A percentile compares a stretch with the other conserved stretches of the same genome.
Conservation (phyloP, 2,797 vertebrate genomes). For the Sylvilagus floridanus region DNA sequence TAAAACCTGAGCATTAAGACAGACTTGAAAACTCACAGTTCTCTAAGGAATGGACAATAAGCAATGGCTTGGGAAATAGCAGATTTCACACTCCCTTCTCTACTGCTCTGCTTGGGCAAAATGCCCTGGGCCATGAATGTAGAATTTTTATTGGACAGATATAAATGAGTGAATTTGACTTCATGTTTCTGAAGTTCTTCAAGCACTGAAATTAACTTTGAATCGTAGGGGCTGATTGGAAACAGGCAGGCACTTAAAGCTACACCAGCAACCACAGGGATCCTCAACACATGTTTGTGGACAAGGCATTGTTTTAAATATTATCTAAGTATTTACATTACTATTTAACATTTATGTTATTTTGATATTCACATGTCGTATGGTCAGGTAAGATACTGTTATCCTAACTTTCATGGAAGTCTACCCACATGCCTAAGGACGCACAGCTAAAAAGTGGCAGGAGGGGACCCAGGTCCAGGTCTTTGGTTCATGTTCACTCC, state of each 20-base stretch:
- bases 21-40: conserved; percentile 26
- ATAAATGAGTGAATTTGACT: not conserved
- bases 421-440: not conserved
- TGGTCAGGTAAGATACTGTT: not conserved
- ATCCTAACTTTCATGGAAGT: not conserved
- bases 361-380: not conserved
- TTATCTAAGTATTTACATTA: not conserved
- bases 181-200: conserved; percentile 13
- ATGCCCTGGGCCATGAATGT: not conserved
- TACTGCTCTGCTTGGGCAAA: conserved; percentile 5
- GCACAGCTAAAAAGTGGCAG: not conserved
- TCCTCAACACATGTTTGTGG: not conserved
- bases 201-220: not conserved
- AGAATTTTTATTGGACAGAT: conserved; percentile 39
- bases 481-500: not conserved
- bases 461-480: not conserved
- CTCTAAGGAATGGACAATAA: conserved; percentile 26
- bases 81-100: conserved; percentile 19
- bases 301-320: not conserved
- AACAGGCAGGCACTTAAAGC: not conserved
- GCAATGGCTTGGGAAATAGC: conserved; percentile 33
- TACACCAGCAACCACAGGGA: not conserved
- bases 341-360: not conserved
- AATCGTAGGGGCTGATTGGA: not conserved
- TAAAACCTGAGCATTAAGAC: conserved; percentile 29